Evolutionary conservation across 92 coral and sea anemone genomes (phyloP).

Genomic region (Siderastrea radians): DNA sequence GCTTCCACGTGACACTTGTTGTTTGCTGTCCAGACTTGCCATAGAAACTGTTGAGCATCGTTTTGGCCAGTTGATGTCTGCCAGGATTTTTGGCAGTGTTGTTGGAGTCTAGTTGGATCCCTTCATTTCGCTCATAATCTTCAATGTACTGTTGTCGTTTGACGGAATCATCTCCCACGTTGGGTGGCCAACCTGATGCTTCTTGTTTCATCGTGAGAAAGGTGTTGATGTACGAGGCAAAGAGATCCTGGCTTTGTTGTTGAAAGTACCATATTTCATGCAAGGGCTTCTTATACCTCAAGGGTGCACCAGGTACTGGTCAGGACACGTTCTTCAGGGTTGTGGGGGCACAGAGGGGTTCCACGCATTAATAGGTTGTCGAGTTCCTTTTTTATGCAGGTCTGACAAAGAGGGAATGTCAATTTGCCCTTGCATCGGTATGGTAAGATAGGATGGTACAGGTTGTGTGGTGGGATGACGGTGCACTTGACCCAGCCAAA

Average conservation of each 20-base stretch:
- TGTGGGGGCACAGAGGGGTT: neutral
- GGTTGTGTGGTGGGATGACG: neutral
- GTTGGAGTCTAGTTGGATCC: neutral
- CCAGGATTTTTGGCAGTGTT: neutral
- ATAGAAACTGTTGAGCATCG: conserved; percentile 5
- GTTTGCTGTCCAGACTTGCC: neutral
- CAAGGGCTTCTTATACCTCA: neutral
- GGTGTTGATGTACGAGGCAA: neutral
- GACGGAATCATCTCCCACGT: neutral
- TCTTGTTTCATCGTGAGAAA: conserved; percentile 15
- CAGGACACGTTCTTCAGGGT: neutral
- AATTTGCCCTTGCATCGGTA: conserved; percentile 38
- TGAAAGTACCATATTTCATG: neutral
- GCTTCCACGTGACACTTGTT: neutral
- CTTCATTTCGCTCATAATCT: neutral
- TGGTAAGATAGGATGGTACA: conserved; percentile 57
- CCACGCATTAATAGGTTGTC: too few relatives aligned
- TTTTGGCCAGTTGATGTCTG: neutral
- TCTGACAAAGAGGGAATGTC: conserved; percentile 53
- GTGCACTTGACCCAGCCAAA: conserved; percentile 51
- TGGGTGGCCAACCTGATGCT: neutral
- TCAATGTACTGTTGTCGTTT: neutral
- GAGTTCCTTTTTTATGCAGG: conserved; percentile 1
- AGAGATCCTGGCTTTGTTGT: neutral
- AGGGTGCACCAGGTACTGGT: neutral